Percentiles rank a stretch among this genome's conserved stretches.
Conservation (phyloP, 2,113 vertebrate species). For the Typhlomys cinereus region DNA sequence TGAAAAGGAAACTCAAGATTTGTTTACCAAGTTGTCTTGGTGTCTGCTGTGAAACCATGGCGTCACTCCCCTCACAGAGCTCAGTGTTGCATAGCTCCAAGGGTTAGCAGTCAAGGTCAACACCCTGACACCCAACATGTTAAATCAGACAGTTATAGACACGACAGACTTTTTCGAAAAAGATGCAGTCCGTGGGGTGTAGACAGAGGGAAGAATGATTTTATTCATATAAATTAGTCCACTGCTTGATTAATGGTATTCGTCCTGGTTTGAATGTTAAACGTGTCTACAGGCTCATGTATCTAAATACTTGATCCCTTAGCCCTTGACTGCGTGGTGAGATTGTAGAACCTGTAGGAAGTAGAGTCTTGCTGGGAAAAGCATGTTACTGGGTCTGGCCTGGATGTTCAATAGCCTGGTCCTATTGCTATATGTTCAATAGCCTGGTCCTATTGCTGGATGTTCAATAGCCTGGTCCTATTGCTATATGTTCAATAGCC, state of each 20-base stretch:
- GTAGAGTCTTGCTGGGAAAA: no score
- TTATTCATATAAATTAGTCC: background rate
- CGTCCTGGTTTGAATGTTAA: no score
- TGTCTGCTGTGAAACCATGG: background rate
- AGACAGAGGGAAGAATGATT: slow-evolving; percentile 19
- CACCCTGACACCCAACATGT: background rate
- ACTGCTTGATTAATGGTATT: background rate
- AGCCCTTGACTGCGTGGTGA: no score
- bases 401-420: no score
- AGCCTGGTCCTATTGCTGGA: no score
- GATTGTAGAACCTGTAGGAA: no score
- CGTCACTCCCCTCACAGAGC: background rate
- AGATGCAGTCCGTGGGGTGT: background rate
- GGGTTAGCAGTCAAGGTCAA: background rate
- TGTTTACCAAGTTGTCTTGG: background rate
- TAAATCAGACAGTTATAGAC: background rate
- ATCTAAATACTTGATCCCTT: no score
- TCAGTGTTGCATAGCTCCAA: background rate
- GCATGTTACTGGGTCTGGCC: no score
- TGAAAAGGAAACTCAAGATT: background rate
- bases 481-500: no score
- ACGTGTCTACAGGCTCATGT: no score
- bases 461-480: no score
- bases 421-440: no score
- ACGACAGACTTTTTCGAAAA: background rate